Base-by-base conservation (phyloP, 1,140 invertebrate species). In the Cyclina sinensis region DNA sequence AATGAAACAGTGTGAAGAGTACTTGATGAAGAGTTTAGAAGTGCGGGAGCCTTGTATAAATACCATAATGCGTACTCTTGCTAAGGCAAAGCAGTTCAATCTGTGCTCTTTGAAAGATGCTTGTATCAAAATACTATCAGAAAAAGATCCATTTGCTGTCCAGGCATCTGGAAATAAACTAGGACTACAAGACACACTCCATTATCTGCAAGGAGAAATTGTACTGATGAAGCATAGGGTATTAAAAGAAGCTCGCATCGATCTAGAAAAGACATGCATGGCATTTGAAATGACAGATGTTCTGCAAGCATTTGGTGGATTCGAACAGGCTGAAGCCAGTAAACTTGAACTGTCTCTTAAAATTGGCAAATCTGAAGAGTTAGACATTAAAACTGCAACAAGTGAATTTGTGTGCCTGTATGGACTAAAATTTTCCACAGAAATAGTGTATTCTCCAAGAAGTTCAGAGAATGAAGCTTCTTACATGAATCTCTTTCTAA, bases 11-110 rank as follows among this genome's bases (percentile, higher is more conserved):
- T 62, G 57, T 62, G 57, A 62, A 62, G 57, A 62, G n/a, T 62
- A 62, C 57, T 62, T 62, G 57, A 62, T 62, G 24, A 62, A 62
- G 27, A 62, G 57, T 62, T 27, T 62, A 62, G 57, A 62, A 62
- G n/a, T 62, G 57, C 57, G 57, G 5, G 57, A 62, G 14, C 57
- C 57, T 27, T 62, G 57, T 27, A 62, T 62, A 62, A 62, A 62
- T 27, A 27, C 57, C 4, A 7, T 62, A 14, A 62, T 62, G 57
- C 57, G 57, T 62, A 62, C 27, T 62, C n/a, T 62, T 9, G 27
- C 57, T 4, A 62, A 62, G 27, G 57, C 57, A 7, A 62, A 62
- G 57, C 57, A 62, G 57, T 62, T n/a, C 24, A 62, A 62, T 18
- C 24, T 62, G 21, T n/a, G n/a, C n/a, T 18, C 57, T n/a, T 62